A percentile compares a stretch with the other conserved stretches of the same genome.
phyloP scores from a whole-genome alignment of 2,113 vertebrate genomes.

The Aspidoscelis tigris region DNA sequence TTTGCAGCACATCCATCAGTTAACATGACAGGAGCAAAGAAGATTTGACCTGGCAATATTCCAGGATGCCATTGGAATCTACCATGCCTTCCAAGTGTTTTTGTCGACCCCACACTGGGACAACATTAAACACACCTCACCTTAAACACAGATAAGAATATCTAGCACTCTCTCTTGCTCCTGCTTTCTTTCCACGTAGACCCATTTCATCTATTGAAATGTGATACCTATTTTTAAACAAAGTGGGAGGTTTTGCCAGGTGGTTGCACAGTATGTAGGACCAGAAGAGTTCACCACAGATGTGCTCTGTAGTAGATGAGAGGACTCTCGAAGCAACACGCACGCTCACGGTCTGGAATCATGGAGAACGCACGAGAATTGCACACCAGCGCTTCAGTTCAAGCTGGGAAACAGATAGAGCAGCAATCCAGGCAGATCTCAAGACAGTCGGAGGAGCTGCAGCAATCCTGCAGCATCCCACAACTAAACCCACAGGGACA shows the following conservation, averaged over 20 bases:
- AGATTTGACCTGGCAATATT: neutral
- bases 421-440: slow-evolving; percentile 85
- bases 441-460: slow-evolving; percentile 79
- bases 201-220: neutral
- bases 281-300: no score
- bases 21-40: neutral
- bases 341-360: neutral
- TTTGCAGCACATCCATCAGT: neutral
- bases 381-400: neutral
- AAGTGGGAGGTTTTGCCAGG: neutral
- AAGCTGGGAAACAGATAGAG: slow-evolving; percentile 81
- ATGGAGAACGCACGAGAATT: neutral
- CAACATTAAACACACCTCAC: neutral
- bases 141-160: neutral
- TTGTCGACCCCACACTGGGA: neutral
- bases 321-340: neutral
- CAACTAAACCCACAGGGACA: slow-evolving; percentile 69
- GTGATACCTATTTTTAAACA: neutral
- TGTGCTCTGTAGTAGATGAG: neutral
- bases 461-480: slow-evolving; percentile 79
- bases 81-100: neutral
- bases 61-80: neutral
- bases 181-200: no score
- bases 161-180: neutral
- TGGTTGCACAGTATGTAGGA: neutral